These are phyloP conservation scores for Beris chalybata DNA, from an alignment of 2,888 invertebrate species.

Conservation along the genomic window DNA sequence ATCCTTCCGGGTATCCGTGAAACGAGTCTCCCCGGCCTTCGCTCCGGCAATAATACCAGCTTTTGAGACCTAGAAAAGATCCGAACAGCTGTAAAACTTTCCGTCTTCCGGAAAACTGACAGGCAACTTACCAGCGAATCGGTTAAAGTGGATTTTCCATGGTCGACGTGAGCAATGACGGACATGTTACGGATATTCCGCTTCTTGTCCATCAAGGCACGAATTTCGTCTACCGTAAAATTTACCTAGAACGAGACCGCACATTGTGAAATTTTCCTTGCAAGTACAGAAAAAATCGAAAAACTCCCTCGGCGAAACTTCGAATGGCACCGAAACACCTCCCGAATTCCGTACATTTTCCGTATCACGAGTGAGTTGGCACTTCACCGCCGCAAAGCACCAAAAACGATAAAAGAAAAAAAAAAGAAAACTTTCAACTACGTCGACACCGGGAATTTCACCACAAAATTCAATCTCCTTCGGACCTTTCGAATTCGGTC, in stretches of 20 bases:
- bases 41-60: conserved; percentile 99
- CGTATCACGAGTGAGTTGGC: not conserved
- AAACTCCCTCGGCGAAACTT: not conserved
- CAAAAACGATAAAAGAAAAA: not conserved
- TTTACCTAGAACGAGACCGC: conserved; percentile 78
- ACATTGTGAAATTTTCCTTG: not conserved
- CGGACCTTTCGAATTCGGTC: not conserved
- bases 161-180: conserved; percentile 99
- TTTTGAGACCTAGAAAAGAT: conserved; percentile 67
- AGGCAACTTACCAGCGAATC: conserved; percentile 83
- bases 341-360: no score
- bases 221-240: conserved; percentile 99
- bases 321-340: not conserved
- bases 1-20: conserved; percentile 99
- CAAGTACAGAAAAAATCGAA: not conserved
- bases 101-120: not conserved
- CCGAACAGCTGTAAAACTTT: not conserved
- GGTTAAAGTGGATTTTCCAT: conserved; percentile 99
- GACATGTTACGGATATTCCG: conserved; percentile 99
- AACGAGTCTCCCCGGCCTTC: conserved; percentile 98
- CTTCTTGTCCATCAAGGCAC: conserved; percentile 99
- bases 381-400: not conserved
- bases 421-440: no score
- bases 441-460: conserved; percentile 14
- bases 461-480: no score